Evolutionary conservation across 2,797 vertebrate genomes (phyloP).

Genomic region (Percopsis omiscomaycus): DNA sequence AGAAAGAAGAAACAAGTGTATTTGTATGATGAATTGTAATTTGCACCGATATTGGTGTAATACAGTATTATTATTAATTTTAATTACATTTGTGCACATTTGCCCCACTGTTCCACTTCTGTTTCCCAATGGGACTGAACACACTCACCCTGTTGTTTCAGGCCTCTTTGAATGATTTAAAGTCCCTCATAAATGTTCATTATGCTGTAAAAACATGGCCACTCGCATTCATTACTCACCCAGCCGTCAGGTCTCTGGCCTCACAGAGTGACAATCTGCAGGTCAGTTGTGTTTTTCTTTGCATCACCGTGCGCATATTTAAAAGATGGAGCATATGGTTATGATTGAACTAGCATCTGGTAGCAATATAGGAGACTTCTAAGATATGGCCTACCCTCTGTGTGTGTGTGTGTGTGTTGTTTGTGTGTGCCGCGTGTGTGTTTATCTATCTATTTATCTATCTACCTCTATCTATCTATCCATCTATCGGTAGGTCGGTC

Average conservation of each 20-base stretch:
- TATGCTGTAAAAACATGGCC: slow-evolving; percentile 72
- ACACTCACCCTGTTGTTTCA: slow-evolving; percentile 27
- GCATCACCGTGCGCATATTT: slow-evolving; percentile 40
- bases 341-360: slow-evolving; percentile 76
- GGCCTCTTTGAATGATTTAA: slow-evolving; percentile 47
- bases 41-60: no score
- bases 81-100: not conserved
- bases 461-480: slow-evolving; percentile 18
- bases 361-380: slow-evolving; percentile 56
- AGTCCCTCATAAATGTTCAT: slow-evolving; percentile 61
- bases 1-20: no score
- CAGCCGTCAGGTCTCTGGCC: slow-evolving; percentile 35
- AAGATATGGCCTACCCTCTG: slow-evolving; percentile 43
- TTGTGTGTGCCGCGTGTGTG: slow-evolving; percentile 8
- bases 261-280: slow-evolving; percentile 43
- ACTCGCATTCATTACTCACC: slow-evolving; percentile 69
- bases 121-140: slow-evolving; percentile 13
- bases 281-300: slow-evolving; percentile 17
- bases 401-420: slow-evolving; percentile 24
- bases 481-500: slow-evolving; percentile 7
- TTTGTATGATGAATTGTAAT: no score
- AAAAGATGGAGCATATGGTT: slow-evolving; percentile 72
- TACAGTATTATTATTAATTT: no score
- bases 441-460: slow-evolving; percentile 16
- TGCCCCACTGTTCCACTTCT: slow-evolving; percentile 12